Evolutionary conservation across 2,113 vertebrate species (phyloP).

Genomic region (Sylvietta virens): DNA sequence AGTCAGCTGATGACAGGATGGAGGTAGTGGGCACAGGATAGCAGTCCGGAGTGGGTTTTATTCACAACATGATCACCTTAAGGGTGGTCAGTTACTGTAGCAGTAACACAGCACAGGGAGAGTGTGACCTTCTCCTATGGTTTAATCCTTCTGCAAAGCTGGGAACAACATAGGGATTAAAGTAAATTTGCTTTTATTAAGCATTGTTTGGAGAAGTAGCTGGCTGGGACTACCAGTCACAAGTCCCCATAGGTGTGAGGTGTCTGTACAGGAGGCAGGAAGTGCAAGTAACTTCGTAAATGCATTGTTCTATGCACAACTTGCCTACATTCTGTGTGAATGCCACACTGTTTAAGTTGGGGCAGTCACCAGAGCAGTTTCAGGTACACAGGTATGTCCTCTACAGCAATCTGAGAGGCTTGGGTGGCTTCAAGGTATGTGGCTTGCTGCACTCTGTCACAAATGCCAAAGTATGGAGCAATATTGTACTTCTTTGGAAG

Average conservation of each 20-base stretch:
- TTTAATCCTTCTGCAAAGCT: not conserved
- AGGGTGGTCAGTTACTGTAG: not conserved
- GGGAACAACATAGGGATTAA: not conserved
- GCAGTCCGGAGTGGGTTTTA: not conserved
- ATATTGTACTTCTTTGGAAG: not conserved
- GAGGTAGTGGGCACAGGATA: not conserved
- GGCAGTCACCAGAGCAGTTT: not conserved
- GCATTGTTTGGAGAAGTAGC: not conserved
- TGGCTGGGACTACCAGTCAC: not conserved
- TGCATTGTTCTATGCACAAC: fast-evolving
- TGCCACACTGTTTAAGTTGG: not conserved
- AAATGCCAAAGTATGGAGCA: not conserved
- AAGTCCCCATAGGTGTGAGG: not conserved
- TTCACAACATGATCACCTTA: not conserved
- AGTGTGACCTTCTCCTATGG: not conserved
- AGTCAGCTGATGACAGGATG: not conserved
- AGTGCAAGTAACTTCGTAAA: not conserved
- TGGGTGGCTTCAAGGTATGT: not conserved
- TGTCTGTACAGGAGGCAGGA: not conserved
- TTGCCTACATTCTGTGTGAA: not conserved
- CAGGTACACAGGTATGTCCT: not conserved
- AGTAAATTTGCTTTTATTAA: not conserved
- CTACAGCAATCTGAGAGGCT: not conserved
- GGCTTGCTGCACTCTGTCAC: not conserved
- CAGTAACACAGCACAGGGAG: not conserved